A percentile compares a stretch with the other conserved stretches of the same genome.
phyloP scores from a whole-genome alignment of 2,113 vertebrate species.

The Nothobranchius furzeri region DNA sequence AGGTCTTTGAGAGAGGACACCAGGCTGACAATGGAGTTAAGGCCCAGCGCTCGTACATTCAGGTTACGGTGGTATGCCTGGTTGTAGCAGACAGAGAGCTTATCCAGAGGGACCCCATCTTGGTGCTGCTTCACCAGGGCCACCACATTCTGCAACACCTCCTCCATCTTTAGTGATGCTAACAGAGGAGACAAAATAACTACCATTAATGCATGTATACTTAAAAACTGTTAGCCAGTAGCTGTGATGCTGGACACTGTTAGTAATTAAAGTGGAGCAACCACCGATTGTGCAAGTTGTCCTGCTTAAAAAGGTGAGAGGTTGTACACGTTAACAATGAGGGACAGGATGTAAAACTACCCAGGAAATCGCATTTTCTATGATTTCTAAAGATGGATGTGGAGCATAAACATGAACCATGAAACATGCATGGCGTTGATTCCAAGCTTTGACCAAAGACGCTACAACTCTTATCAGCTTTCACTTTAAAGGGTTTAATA shows the following conservation, averaged over 20 bases:
- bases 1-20: slow-evolving; percentile 57
- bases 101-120: slow-evolving; percentile 62
- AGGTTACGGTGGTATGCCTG: slow-evolving; percentile 61
- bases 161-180: slow-evolving; percentile 49
- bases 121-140: slow-evolving; percentile 57
- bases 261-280: too few species aligned
- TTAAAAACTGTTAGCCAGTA: background rate
- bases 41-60: slow-evolving; percentile 41
- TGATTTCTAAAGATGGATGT: too few species aligned
- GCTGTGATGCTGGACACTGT: background rate
- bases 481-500: too few species aligned
- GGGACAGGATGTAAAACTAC: too few species aligned
- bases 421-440: too few species aligned
- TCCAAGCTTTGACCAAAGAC: too few species aligned
- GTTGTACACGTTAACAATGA: too few species aligned
- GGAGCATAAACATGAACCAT: too few species aligned
- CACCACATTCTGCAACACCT: slow-evolving; percentile 42
- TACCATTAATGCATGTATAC: background rate
- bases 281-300: too few species aligned
- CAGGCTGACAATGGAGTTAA: slow-evolving; percentile 44
- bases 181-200: slow-evolving; percentile 3
- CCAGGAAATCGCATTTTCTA: too few species aligned
- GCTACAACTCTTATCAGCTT: too few species aligned
- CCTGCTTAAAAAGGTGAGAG: too few species aligned
- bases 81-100: slow-evolving; percentile 42